Base-by-base conservation (phyloP, 2,797 vertebrate genomes). In the Gymnocypris eckloni region DNA sequence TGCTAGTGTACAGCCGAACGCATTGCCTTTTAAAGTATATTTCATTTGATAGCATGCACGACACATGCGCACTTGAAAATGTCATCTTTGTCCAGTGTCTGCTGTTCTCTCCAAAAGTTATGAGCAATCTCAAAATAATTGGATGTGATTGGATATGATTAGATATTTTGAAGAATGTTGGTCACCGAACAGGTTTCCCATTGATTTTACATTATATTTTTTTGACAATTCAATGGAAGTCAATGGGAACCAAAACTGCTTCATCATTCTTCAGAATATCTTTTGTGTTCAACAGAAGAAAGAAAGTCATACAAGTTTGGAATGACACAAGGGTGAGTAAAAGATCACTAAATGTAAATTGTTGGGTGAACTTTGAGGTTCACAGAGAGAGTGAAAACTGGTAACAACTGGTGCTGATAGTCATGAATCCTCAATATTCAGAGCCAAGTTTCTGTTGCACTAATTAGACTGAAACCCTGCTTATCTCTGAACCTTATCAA, bases 401-500 rank as follows among this genome's bases (percentile, higher is more conserved):
- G 11, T 64, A 28, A 28, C 59, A 64, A 13, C n/a, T 61, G 59
- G 10, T 6, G 1, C 61, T 64, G 59, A 64, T 28, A 28, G 12
- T 64, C 25, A 6, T 37, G 50, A 54, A 77, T 77, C 50, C 6
- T n/a, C 50, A 77, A n/a, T 39, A 77, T 39, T 6, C 11, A 56
- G 6, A 39, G 33, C 28, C 33, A 56, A 1, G 33, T 77, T 77
- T 77, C 33, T 8, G 6, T 13, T 76, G 50, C 50, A n/a, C 18
- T 56, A 9, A 22, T 56, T 77, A 77, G 1, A 56, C 75, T 52
- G 16, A 75, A 52, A 33, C 48, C 45, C 33, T 39, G 75, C 75
- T 56, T 77, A 77, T 77, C 75, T 56, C 6, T 76, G 11, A 56
- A 56, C 50, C 75, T 77, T 77, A 77, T 77, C 76, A 43, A 25